Percentiles rank a stretch among this genome's conserved stretches.
These are phyloP conservation scores for Turritopsis dohrnii DNA, from an alignment of 30 jellyfish, hydroid and myxozoan species.

Conservation along the genomic window DNA sequence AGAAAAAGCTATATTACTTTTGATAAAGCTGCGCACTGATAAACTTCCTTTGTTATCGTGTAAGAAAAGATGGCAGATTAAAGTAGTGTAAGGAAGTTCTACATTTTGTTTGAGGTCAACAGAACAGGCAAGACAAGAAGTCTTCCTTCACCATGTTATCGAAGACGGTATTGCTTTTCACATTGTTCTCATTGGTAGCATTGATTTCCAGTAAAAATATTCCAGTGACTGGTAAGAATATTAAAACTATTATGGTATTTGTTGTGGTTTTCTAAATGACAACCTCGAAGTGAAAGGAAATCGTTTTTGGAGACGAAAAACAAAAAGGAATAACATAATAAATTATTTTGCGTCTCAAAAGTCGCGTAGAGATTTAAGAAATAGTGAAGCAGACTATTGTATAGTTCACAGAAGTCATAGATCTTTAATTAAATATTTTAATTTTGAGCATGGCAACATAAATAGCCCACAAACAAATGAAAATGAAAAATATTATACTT, in stretches of 20 bases:
- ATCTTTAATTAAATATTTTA: no score
- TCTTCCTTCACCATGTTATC: background rate
- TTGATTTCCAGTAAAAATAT: background rate
- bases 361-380: no score
- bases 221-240: background rate
- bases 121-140: background rate
- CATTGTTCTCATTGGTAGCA: background rate
- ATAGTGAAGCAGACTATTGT: no score
- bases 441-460: no score
- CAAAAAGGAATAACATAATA: no score
- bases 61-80: background rate
- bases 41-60: background rate
- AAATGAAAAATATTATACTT: no score
- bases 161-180: background rate
- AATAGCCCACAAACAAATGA: no score
- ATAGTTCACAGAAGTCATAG: no score
- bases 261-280: background rate
- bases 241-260: no score
- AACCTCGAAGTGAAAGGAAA: no score
- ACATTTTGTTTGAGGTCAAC: background rate
- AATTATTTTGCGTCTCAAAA: no score
- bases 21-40: background rate
- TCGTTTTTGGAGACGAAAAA: no score
- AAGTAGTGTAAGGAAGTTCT: background rate
- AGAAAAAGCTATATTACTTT: background rate